Evolutionary conservation across 23 tunicate genomes (phyloP), one percentile per base, ranked within the genome.

Genomic region (Phallusia fumigata): DNA sequence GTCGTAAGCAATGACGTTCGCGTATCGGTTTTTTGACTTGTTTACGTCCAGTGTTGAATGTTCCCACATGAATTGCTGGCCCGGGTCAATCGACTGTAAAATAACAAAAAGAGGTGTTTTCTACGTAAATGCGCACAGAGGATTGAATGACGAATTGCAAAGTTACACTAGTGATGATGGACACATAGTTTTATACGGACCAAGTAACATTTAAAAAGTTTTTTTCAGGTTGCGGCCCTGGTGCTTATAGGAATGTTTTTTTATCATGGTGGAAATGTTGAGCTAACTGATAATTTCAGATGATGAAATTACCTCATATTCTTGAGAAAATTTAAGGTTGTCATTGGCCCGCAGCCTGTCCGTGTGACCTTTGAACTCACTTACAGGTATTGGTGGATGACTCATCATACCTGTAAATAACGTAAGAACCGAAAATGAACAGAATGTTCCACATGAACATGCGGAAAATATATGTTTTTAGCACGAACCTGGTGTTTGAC

Each of bases 11-110:
- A 96, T 65, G 74, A 96, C 96, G 74, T 96, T 96, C 26, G 96
- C 96, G 78, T 96, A 96, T 53, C 99, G 85, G 78, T 96, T 96
- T 84, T 96, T 96, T 18, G 96, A 85, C 65, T 89, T 94, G 90
- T 94, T 94, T 19, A 86, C 90, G 50, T 94, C 98, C 83, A 89
- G 26, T 15, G 81, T 75, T 5, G 98, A 94, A 65, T 94, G 91
- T 30, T 85, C 98, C 98, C 98, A 94, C 74, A 81, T 86, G 75
- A 94, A 94, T 65, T 92, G 88, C 81, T 94, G 98, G 69, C 98
- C 98, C n/a, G 98, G 98, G 53, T 94, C 98, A 18, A 94, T 94
- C n/a, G 98, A 86, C 98, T 93, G 84, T 19, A 64, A n/a, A n/a
- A n/a, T n/a, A 40, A 40, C 47, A 40, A 40, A 3, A 40, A 40